Percentiles rank a stretch among this genome's conserved stretches.
Evolutionary conservation across 2,113 vertebrate species (phyloP).

Genomic region (Mastomys coucha): DNA sequence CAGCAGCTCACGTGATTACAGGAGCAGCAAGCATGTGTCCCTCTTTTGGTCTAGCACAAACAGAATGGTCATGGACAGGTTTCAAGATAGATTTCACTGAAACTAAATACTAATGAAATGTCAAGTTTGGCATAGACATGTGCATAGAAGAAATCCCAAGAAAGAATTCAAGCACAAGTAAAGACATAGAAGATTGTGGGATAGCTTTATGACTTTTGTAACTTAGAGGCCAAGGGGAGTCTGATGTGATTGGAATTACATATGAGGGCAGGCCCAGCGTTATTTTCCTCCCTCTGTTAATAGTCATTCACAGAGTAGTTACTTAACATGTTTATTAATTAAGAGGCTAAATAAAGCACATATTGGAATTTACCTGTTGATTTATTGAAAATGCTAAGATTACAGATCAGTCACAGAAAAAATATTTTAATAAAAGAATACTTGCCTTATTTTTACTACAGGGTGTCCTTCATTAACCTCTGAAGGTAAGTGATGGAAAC

Average conservation of each 20-base stretch:
- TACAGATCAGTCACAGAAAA: neutral
- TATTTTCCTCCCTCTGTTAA: neutral
- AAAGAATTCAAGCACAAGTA: neutral
- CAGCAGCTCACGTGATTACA: neutral
- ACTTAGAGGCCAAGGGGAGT: neutral
- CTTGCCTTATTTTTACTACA: neutral
- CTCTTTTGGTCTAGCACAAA: neutral
- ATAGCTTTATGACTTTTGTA: neutral
- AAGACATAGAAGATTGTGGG: neutral
- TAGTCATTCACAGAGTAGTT: neutral
- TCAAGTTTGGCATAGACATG: neutral
- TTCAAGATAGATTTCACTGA: neutral
- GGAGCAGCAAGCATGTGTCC: fast-evolving
- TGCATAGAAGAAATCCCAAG: neutral
- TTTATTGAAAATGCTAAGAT: neutral
- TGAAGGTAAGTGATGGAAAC: neutral
- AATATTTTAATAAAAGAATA: neutral
- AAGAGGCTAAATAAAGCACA: neutral
- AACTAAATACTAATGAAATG: neutral
- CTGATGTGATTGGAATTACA: fast-evolving
- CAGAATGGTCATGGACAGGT: neutral
- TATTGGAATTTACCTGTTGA: neutral
- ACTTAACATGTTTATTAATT: neutral
- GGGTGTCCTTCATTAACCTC: fast-evolving
- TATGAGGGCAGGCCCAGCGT: fast-evolving